A percentile compares a stretch with the other conserved stretches of the same genome.
Conservation (phyloP, 2,888 invertebrate genomes). For the Acanthacorydalis orientalis region DNA sequence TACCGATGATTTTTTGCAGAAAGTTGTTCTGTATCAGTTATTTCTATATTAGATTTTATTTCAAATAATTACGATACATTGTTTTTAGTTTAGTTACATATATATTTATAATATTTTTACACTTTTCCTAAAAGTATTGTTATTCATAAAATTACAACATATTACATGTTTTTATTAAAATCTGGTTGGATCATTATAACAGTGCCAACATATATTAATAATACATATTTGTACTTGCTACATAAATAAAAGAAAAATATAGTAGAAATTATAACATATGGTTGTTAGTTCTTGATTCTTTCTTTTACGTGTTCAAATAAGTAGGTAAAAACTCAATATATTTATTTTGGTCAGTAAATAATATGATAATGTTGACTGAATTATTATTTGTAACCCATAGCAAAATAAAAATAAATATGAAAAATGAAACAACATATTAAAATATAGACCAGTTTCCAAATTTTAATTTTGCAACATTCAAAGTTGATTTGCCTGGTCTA, state of each 20-base stretch:
- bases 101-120: background rate
- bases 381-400: conserved; percentile 5
- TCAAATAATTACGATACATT: background rate
- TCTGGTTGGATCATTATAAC: too few relatives aligned
- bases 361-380: too few relatives aligned
- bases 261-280: too few relatives aligned
- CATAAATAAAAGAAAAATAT: too few relatives aligned
- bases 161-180: too few relatives aligned
- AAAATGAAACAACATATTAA: background rate
- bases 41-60: background rate
- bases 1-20: conserved; percentile 1
- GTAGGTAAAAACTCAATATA: too few relatives aligned
- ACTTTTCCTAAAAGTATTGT: background rate
- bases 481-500: conserved; percentile 7
- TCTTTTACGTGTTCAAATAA: too few relatives aligned
- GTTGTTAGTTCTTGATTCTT: too few relatives aligned
- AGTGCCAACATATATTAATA: too few relatives aligned
- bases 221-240: too few relatives aligned
- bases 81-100: too few relatives aligned
- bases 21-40: background rate
- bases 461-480: conserved; percentile 6
- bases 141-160: background rate
- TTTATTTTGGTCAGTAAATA: too few relatives aligned
- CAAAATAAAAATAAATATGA: background rate
- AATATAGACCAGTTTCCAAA: conserved; percentile 5